Percentiles rank a stretch among this genome's conserved stretches.
phyloP scores from a whole-genome alignment of 2,888 invertebrate species.

The Rhogogaster chlorosoma region DNA sequence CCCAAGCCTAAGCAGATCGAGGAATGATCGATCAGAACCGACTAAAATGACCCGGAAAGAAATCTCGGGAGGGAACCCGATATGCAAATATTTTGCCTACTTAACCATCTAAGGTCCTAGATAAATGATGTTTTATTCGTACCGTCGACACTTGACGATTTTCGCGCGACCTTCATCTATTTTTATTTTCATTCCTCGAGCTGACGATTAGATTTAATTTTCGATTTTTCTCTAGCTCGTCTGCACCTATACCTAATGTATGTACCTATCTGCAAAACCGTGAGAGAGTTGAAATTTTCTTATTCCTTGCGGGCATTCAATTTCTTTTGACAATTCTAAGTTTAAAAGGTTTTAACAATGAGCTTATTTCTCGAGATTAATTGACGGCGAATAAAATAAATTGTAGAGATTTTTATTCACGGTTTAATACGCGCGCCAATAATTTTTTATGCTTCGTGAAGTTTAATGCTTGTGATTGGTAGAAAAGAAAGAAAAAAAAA shows the following conservation, averaged over 20 bases:
- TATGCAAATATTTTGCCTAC: conserved; percentile 76
- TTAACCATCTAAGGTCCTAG: conserved; percentile 58
- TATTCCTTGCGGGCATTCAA: not conserved
- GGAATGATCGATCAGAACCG: conserved; percentile 62
- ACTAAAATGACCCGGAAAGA: conserved; percentile 47
- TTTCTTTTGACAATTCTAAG: conserved; percentile 26
- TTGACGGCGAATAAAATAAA: not conserved
- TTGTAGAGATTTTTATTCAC: not conserved
- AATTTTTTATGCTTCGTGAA: not conserved
- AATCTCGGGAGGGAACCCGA: conserved; percentile 69
- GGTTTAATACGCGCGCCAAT: not conserved
- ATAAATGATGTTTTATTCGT: conserved; percentile 33
- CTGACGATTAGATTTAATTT: conserved; percentile 43
- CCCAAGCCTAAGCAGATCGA: conserved; percentile 53
- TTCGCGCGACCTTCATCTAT: not conserved
- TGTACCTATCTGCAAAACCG: not conserved
- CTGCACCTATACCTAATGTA: not conserved
- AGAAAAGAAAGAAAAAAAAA: not conserved
- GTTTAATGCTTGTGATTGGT: not conserved
- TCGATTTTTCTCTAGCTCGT: conserved; percentile 27
- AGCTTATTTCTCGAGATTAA: not conserved
- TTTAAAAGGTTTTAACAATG: not conserved
- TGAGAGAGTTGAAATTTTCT: conserved; percentile 26
- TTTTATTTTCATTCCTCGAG: not conserved
- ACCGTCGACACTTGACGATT: conserved; percentile 35